These are phyloP conservation scores for Drosophila emarginata DNA, from an alignment of 2,888 invertebrate species.

Conservation along the genomic window DNA sequence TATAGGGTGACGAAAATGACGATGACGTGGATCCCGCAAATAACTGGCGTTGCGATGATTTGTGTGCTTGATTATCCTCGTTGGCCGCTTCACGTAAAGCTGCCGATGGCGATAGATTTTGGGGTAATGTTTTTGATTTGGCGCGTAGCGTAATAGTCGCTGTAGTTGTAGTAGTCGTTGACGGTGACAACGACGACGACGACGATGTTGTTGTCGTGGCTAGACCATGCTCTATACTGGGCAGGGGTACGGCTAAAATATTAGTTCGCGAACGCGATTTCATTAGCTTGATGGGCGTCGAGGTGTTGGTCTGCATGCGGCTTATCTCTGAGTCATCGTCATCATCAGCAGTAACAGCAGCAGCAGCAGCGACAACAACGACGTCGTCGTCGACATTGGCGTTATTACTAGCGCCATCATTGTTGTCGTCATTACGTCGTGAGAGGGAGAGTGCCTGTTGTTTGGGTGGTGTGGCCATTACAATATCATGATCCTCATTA, in stretches of 20 bases:
- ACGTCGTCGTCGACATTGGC: slow-evolving; percentile 6
- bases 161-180: slow-evolving; percentile 29
- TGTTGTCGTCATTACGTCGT: slow-evolving; percentile 40
- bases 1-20: slow-evolving; percentile 46
- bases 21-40: slow-evolving; percentile 69
- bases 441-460: slow-evolving; percentile 58
- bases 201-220: slow-evolving; percentile 56
- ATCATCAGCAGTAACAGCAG: slow-evolving; percentile 78
- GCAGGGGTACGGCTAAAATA: slow-evolving; percentile 84
- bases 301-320: slow-evolving; percentile 82
- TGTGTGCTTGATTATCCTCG: slow-evolving; percentile 22
- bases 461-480: slow-evolving; percentile 66
- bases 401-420: slow-evolving; percentile 2
- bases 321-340: slow-evolving; percentile 83
- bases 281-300: slow-evolving; percentile 83
- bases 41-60: slow-evolving; percentile 54
- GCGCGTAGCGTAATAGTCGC: slow-evolving; percentile 78
- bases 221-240: slow-evolving; percentile 64
- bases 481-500: slow-evolving; percentile 76
- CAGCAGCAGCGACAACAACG: slow-evolving; percentile 15
- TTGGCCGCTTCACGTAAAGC: slow-evolving; percentile 76
- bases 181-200: slow-evolving; percentile 34
- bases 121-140: slow-evolving; percentile 86
- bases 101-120: slow-evolving; percentile 83
- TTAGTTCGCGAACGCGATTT: slow-evolving; percentile 82